Base-by-base conservation (phyloP, 2,797 vertebrate species). In the Myotis myotis region DNA sequence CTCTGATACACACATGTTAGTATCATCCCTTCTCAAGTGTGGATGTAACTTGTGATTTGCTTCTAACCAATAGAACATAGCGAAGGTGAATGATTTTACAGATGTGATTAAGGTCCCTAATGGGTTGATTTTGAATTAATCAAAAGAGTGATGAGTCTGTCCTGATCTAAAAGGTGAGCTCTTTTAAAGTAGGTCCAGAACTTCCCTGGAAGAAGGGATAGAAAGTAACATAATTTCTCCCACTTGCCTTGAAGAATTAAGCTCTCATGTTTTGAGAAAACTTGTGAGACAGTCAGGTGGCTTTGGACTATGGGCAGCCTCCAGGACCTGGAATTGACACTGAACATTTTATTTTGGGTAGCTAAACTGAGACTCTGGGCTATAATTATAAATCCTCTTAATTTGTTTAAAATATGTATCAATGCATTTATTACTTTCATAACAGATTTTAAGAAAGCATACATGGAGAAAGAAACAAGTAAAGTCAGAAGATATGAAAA, bases 321-420 rank as follows among this genome's bases (percentile, higher is more conserved):
- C 22, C 4, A 33, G 22, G 13, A 74, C 9, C 53, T 79, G 25
- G 72, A 17, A 38, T 1, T 47, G 47, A 78, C 6, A 36, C n/a
- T 60, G 44, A 87, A 49, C 33, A 62, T 78, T 82, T 82, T 82
- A 86, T 10, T 13, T 88, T 78, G 30, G 5, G 71, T 49, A 47
- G 5, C 51, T 9, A 11, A n/a, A 57, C 23, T 89, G 70, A 89
- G 15, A 66, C 28, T 71, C 38, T 28, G 51, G 8, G 1, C 3
- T 60, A 68, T 79, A 51, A 17, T 87, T 79, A 79, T 5, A 90
- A 25, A 36, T 60, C 60, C 1, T 89, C 89, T 91, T 74, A 91
- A 68, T 0, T 1, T 17, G 0, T 25, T 53, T 81, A 13, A 55
- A 70, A 66, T 79, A 3, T 66, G 53, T 68, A 44, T 57, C 6